Percentiles rank a stretch among this genome's conserved stretches.
phyloP scores from a whole-genome alignment of 2,888 invertebrate species.

The Laothoe populi region DNA sequence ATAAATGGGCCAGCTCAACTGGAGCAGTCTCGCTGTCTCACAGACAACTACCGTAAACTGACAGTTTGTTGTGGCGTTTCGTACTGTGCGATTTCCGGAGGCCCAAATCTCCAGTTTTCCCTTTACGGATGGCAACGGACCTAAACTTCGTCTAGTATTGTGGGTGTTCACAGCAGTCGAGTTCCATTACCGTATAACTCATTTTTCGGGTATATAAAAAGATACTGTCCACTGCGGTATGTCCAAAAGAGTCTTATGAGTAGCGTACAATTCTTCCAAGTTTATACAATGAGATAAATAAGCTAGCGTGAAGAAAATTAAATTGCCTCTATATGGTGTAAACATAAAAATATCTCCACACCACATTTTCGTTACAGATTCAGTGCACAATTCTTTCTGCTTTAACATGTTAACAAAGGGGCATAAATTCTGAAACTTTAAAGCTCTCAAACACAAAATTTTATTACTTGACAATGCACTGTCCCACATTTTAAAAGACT shows the following conservation, averaged over 20 bases:
- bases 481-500: conserved; percentile 31
- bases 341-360: conserved; percentile 2
- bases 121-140: too few species aligned
- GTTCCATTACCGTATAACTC: too few species aligned
- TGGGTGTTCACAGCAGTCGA: too few species aligned
- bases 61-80: too few species aligned
- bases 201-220: too few species aligned
- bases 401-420: conserved; percentile 49
- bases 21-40: too few species aligned
- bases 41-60: too few species aligned
- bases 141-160: too few species aligned
- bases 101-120: too few species aligned
- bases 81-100: too few species aligned
- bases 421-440: conserved; percentile 65
- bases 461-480: conserved; percentile 31
- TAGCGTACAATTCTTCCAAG: not conserved
- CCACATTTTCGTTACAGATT: conserved; percentile 11
- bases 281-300: conserved; percentile 11
- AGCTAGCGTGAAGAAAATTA: not conserved
- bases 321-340: conserved; percentile 7
- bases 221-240: too few species aligned
- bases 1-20: too few species aligned
- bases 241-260: not conserved
- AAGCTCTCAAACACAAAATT: conserved; percentile 35
- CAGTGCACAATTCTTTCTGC: conserved; percentile 10